A percentile compares a stretch with the other conserved stretches of the same genome.
phyloP scores from a whole-genome alignment of 2,888 invertebrate species.

The Drosophila subsilvestris region DNA sequence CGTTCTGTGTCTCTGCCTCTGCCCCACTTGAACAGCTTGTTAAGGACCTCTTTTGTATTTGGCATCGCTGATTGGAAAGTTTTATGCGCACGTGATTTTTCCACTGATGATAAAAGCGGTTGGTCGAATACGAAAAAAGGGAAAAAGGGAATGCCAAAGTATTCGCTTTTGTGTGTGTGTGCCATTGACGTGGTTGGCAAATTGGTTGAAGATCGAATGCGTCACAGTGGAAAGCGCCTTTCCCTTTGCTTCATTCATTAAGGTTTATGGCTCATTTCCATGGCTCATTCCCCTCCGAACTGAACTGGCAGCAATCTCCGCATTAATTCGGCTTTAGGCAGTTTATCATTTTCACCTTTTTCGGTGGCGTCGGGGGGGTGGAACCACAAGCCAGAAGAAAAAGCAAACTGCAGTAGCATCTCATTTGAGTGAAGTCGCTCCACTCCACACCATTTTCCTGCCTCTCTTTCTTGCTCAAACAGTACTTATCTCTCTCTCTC shows the following conservation, averaged over 20 bases:
- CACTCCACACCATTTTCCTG: conserved; percentile 1
- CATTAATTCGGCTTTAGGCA: conserved; percentile 43
- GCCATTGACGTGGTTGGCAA: conserved; percentile 57
- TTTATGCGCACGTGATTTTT: conserved; percentile 77
- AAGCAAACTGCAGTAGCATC: conserved; percentile 28
- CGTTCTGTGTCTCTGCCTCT: conserved; percentile 13
- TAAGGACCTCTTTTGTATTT: conserved; percentile 66
- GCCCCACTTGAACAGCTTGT: conserved; percentile 68
- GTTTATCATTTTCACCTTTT: conserved; percentile 49
- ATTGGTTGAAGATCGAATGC: conserved; percentile 40
- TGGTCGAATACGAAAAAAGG: conserved; percentile 20
- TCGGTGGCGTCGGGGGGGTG: not conserved
- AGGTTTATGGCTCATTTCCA: conserved; percentile 21
- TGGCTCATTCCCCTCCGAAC: conserved; percentile 2
- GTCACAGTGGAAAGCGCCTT: conserved; percentile 23
- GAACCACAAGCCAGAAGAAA: not conserved
- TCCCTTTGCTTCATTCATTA: conserved; percentile 11
- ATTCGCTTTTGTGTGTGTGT: conserved; percentile 32
- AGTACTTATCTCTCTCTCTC: not conserved
- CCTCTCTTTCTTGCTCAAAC: not conserved
- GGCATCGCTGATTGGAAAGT: conserved; percentile 74
- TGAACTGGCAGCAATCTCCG: conserved; percentile 38
- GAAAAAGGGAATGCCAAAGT: conserved; percentile 17
- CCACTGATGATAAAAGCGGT: conserved; percentile 58
- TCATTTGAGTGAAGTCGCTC: conserved; percentile 59